These are phyloP conservation scores for Jacana jacana DNA, from an alignment of 2,113 vertebrate genomes.

Conservation along the genomic window DNA sequence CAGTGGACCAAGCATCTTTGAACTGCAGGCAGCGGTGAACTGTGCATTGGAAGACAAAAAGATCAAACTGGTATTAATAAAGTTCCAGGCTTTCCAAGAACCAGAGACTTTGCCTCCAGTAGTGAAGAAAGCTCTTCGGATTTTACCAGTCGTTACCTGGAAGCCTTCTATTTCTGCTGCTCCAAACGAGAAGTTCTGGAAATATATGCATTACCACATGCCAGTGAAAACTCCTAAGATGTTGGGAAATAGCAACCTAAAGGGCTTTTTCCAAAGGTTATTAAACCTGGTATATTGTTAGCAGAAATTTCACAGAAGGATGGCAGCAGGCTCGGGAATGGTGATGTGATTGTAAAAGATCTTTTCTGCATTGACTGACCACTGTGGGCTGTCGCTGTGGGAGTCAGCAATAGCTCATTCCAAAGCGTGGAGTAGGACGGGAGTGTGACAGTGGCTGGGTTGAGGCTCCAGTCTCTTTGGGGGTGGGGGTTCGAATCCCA, in stretches of 20 bases:
- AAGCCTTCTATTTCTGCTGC: constrained; percentile 50
- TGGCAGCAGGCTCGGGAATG: neutral
- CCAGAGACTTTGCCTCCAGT: constrained; percentile 74
- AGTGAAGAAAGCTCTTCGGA: constrained; percentile 80
- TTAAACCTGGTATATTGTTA: neutral
- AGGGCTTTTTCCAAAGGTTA: neutral
- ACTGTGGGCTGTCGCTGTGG: neutral
- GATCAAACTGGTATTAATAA: constrained; percentile 77
- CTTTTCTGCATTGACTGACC: neutral
- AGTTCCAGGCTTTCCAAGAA: constrained; percentile 72
- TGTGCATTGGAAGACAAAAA: constrained; percentile 73
- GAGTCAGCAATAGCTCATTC: neutral
- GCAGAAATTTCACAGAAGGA: neutral
- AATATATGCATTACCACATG: constrained; percentile 77
- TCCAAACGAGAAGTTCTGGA: constrained; percentile 81
- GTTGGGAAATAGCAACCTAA: neutral
- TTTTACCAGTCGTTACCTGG: constrained; percentile 82
- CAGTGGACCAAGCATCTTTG: constrained; percentile 77
- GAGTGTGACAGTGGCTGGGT: too few species aligned
- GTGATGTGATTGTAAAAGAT: neutral
- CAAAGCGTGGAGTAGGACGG: neutral
- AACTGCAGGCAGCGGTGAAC: constrained; percentile 85
- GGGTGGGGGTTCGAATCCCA: too few species aligned
- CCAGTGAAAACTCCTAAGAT: constrained; percentile 61
- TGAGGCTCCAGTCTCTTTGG: too few species aligned